Percentiles rank a stretch among this genome's conserved stretches.
phyloP scores from a whole-genome alignment of 2,888 invertebrate species.

The Atethmia centrago region DNA sequence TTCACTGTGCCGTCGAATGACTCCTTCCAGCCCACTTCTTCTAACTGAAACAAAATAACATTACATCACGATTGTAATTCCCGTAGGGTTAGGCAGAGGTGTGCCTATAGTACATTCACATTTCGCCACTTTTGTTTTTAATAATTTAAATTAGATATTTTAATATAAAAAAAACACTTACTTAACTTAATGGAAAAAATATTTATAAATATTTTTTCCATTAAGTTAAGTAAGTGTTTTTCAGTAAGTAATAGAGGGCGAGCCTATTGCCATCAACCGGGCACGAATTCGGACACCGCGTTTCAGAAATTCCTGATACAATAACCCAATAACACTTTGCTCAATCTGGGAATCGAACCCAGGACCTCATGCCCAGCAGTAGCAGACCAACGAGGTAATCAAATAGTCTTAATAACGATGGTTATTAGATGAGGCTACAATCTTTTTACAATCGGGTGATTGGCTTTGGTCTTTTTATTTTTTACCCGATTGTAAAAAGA shows the following conservation, averaged over 20 bases:
- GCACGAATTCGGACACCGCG: neutral
- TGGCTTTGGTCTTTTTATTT: too few species aligned
- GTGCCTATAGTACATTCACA: neutral
- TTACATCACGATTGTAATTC: neutral
- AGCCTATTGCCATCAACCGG: neutral
- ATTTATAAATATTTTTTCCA: too few species aligned
- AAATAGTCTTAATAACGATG: too few species aligned
- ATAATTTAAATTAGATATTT: too few species aligned
- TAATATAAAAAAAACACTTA: too few species aligned
- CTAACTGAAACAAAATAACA: constrained; percentile 76
- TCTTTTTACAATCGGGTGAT: too few species aligned
- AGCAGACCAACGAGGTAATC: too few species aligned
- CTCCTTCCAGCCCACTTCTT: constrained; percentile 83
- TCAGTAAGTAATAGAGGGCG: neutral
- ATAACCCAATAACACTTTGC: neutral
- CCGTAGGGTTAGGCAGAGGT: neutral
- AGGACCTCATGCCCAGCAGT: neutral
- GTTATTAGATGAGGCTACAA: too few species aligned
- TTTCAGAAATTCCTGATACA: neutral
- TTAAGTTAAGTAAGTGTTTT: too few species aligned
- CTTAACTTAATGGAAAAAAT: too few species aligned
- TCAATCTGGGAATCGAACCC: neutral
- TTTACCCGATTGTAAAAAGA: too few species aligned
- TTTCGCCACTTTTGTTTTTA: neutral
- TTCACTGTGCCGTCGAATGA: constrained; percentile 82